Base-by-base conservation (phyloP, 1,140 invertebrate species). In the Diachasma alloeum region DNA sequence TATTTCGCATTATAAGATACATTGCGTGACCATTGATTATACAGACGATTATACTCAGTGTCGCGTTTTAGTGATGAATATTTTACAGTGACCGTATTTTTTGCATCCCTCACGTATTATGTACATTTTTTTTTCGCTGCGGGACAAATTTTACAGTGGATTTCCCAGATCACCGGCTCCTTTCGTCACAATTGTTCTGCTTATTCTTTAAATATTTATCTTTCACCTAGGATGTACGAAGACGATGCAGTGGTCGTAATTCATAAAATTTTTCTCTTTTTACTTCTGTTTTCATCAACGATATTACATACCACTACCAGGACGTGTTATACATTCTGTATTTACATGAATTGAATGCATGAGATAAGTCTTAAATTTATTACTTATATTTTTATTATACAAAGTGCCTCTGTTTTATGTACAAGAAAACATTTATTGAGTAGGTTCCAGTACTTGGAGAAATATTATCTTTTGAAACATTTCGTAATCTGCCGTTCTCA, bases 21-120 rank as follows among this genome's bases (percentile, higher is more conserved):
- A 88, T 86, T 88, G 82, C 82, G 86, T 85, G 86, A 89, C 86
- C 87, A 87, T 87, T 80, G 86, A 87, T 89, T 88, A 89, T 87
- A 88, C 84, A 87, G 87, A 88, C 86, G 86, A 88, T 84, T 89
- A 74, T 70, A 87, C 75, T 82, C 81, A 81, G 79, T 80, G 79
- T 80, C 82, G 82, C 68, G 77, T 59, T 84, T 81, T 79, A 69
- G 63, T 74, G 44, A 70, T 66, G 75, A 76, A 79, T 76, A 79
- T 79, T 80, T 74, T 76, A 80, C 79, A 80, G 70, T 80, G 70
- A 72, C 53, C 36, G 42, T 42, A 76, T 56, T 77, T 76, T 56
- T 72, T 59, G 67, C 77, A 75, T 75, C 77, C 56, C 68, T 63
- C 77, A 72, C 36, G 78, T 79, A 17, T 13, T 53, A 53, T 53